Evolutionary conservation across 2,113 vertebrate species (phyloP).

Genomic region (Aramus guarauna): DNA sequence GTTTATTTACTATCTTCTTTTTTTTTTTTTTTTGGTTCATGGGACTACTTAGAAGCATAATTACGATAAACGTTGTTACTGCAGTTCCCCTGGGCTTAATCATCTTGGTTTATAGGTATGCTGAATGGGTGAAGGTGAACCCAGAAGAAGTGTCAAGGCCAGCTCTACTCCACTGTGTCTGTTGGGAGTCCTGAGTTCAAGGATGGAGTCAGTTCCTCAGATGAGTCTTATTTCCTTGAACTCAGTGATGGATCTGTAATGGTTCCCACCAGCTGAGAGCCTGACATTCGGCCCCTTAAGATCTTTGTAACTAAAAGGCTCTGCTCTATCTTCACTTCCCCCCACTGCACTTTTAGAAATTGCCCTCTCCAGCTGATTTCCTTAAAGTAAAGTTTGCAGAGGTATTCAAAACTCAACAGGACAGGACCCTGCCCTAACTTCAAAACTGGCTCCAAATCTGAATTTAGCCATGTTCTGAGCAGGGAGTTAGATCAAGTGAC

Average conservation of each 20-base stretch:
- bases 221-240: background rate
- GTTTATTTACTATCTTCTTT: background rate
- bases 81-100: background rate
- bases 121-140: background rate
- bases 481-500: background rate
- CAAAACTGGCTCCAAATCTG: background rate
- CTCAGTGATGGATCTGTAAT: background rate
- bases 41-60: background rate
- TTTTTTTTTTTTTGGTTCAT: background rate
- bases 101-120: background rate
- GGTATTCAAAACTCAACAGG: background rate
- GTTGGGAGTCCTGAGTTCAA: background rate
- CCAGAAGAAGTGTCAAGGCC: background rate
- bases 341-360: background rate
- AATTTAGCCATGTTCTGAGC: background rate
- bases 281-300: background rate
- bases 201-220: background rate
- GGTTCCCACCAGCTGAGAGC: background rate
- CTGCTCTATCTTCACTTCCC: background rate
- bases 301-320: background rate
- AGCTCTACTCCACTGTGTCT: background rate
- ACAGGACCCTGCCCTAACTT: background rate
- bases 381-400: background rate
- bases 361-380: background rate
- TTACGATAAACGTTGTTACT: background rate